These are phyloP conservation scores for Albula glossodonta DNA, from an alignment of 2,113 vertebrate species.

Conservation along the genomic window DNA sequence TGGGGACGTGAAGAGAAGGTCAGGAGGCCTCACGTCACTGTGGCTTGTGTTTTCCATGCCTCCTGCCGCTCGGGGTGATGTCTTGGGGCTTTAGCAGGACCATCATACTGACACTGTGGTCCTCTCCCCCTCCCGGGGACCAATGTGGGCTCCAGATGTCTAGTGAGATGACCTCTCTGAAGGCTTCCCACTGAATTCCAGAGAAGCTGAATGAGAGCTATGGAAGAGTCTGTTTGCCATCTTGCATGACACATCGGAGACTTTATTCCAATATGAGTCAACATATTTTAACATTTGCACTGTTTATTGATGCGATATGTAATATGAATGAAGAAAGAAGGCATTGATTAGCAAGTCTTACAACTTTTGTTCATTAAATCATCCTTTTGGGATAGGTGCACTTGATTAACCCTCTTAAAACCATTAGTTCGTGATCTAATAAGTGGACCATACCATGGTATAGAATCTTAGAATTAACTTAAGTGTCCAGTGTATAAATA, in stretches of 20 bases:
- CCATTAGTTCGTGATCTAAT: not conserved
- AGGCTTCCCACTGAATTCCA: not conserved
- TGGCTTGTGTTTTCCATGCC: not conserved
- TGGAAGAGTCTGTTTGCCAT: not conserved
- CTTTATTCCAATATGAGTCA: not conserved
- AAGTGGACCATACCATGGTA: not conserved
- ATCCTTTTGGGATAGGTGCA: not conserved
- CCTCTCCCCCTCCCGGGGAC: too few species aligned
- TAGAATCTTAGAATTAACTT: not conserved
- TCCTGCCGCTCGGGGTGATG: not conserved
- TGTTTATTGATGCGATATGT: not conserved
- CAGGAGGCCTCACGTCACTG: not conserved
- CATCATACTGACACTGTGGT: not conserved
- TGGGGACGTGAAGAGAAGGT: not conserved
- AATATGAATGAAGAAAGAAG: not conserved
- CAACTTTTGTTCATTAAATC: too few species aligned
- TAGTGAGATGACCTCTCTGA: not conserved
- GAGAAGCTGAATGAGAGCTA: not conserved
- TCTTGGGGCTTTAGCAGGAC: not conserved
- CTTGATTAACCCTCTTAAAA: not conserved
- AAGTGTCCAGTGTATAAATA: slow-evolving; percentile 2
- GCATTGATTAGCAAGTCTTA: not conserved
- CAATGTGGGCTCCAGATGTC: not conserved
- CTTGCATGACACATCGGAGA: not conserved
- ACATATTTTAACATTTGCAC: not conserved